A percentile compares a stretch with the other conserved stretches of the same genome.
Conservation (phyloP, 2,888 invertebrate genomes). For the Cerceris rybyensis region DNA sequence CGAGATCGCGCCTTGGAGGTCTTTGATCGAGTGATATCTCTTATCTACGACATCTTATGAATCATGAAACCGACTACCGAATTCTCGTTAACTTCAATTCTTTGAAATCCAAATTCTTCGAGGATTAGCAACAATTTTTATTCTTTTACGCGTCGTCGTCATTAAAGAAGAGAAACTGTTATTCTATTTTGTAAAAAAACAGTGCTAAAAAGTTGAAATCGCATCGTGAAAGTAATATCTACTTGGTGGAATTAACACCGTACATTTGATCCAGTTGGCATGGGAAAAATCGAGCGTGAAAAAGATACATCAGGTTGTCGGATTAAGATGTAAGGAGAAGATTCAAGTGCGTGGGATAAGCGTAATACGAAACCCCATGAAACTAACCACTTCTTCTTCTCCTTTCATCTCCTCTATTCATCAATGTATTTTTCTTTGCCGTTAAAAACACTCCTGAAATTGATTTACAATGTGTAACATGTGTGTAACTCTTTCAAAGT, state of each 20-base stretch:
- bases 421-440: constrained; percentile 16
- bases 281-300: constrained; percentile 19
- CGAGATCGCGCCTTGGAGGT: no score
- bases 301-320: constrained; percentile 41
- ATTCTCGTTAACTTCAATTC: no score
- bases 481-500: no score
- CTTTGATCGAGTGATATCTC: no score
- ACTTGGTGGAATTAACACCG: constrained; percentile 19
- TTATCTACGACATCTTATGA: no score
- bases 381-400: constrained; percentile 28
- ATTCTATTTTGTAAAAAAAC: no score
- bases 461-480: no score
- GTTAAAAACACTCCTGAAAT: neutral
- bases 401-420: neutral
- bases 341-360: constrained; percentile 56
- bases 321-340: constrained; percentile 55
- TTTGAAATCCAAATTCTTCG: no score
- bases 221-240: constrained; percentile 15
- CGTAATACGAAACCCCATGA: constrained; percentile 54
- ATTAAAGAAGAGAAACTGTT: no score
- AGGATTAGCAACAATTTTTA: no score
- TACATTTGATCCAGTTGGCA: constrained; percentile 11
- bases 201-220: constrained; percentile 2
- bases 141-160: no score
- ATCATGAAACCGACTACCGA: no score